These are phyloP conservation scores for Beroe forskalii DNA, from an alignment of 37 sponge, comb jelly and placozoan species.

Conservation along the genomic window DNA sequence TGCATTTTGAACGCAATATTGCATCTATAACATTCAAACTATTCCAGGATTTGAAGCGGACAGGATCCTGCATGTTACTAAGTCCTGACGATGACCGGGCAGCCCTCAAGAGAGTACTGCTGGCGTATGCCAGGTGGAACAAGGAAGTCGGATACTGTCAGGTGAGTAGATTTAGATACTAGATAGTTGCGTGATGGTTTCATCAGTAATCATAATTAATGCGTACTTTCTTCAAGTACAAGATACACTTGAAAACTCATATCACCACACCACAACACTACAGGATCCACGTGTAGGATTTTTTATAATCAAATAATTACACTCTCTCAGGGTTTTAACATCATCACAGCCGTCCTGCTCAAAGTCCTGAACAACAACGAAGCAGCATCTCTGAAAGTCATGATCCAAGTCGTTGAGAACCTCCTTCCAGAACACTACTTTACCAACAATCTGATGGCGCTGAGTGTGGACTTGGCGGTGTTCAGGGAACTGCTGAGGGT, in stretches of 20 bases:
- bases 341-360: constrained; percentile 82
- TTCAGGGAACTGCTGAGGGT: constrained; percentile 74
- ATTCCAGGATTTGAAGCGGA: constrained; percentile 80
- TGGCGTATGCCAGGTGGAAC: constrained; percentile 87
- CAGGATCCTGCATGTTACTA: constrained; percentile 66
- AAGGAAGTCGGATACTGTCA: constrained; percentile 82
- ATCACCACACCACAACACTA: no score
- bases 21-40: no score
- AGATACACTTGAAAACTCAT: no score
- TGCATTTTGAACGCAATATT: no score
- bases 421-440: constrained; percentile 84
- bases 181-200: no score
- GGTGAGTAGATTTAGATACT: no score
- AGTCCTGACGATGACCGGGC: constrained; percentile 70
- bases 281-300: no score
- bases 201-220: no score
- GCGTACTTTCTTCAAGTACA: no score
- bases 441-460: constrained; percentile 76
- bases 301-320: no score
- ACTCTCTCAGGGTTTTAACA: constrained; percentile 81
- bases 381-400: constrained; percentile 75
- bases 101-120: constrained; percentile 74
- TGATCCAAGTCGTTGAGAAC: constrained; percentile 83
- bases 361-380: constrained; percentile 78
- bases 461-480: constrained; percentile 79